Evolutionary conservation across 1,140 invertebrate genomes (phyloP).

Genomic region (Zaprionus kolodkinae): DNA sequence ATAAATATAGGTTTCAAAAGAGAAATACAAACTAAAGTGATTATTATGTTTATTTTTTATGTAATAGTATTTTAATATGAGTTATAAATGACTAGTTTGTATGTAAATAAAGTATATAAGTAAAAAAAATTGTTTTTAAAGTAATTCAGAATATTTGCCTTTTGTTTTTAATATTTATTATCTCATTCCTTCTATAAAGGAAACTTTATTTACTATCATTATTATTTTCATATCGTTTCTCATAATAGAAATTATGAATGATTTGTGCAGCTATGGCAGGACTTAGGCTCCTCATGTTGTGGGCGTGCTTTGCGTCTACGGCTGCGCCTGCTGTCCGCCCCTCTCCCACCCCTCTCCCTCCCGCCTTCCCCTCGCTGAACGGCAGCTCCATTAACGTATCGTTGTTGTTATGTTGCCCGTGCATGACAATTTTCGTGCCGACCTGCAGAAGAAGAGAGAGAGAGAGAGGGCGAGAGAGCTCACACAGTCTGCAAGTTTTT

Average conservation of each 20-base stretch:
- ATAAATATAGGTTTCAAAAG: too few species aligned
- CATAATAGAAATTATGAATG: slow-evolving; percentile 22
- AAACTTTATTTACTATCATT: neutral
- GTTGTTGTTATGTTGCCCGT: slow-evolving; percentile 25
- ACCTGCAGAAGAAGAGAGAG: neutral
- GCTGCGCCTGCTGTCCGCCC: neutral
- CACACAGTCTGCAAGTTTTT: slow-evolving; percentile 19
- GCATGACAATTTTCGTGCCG: slow-evolving; percentile 55
- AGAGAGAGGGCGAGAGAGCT: neutral
- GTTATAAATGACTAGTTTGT: too few species aligned
- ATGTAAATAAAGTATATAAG: too few species aligned
- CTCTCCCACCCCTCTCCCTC: neutral
- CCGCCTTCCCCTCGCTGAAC: too few species aligned
- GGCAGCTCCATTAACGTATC: neutral
- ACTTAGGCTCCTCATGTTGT: neutral
- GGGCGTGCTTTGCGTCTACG: slow-evolving; percentile 15
- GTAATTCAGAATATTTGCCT: too few species aligned
- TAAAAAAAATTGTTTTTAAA: too few species aligned
- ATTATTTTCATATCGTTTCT: neutral
- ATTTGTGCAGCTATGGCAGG: slow-evolving; percentile 13
- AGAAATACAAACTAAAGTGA: too few species aligned
- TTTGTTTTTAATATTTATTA: too few species aligned
- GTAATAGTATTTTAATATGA: too few species aligned
- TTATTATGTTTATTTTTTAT: too few species aligned
- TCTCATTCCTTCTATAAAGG: too few species aligned